phyloP scores from a whole-genome alignment of 2,113 vertebrate genomes.

The Drymodes brunneopygia region DNA sequence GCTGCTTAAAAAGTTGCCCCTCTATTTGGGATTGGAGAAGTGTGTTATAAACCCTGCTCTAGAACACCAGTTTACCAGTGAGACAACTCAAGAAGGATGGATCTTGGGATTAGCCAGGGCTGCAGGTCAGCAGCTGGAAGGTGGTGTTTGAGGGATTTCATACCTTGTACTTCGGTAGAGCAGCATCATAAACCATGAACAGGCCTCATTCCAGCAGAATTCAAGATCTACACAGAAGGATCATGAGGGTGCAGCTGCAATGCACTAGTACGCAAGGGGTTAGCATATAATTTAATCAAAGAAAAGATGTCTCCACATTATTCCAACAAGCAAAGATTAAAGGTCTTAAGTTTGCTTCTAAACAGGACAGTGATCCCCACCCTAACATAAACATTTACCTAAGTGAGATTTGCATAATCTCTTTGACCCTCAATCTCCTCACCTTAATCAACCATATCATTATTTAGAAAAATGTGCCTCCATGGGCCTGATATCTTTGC shows the following conservation, averaged over 20 bases:
- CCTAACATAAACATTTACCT: constrained; percentile 10
- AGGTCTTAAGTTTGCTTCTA: constrained; percentile 7
- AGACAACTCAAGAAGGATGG: background rate
- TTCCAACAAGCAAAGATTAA: constrained; percentile 15
- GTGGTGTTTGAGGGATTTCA: background rate
- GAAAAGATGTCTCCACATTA: background rate
- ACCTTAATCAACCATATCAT: background rate
- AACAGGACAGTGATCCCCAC: background rate
- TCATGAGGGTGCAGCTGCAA: background rate
- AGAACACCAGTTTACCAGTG: background rate
- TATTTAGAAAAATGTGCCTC: constrained; percentile 3
- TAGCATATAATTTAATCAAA: background rate
- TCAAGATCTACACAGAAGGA: background rate
- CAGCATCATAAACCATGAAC: background rate
- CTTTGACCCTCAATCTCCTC: background rate
- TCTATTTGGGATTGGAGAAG: background rate
- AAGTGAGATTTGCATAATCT: constrained; percentile 41
- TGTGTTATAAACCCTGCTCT: background rate
- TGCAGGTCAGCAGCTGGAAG: background rate
- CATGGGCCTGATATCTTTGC: background rate
- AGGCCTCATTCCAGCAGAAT: background rate
- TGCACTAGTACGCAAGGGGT: background rate
- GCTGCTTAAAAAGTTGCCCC: background rate
- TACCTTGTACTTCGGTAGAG: background rate
- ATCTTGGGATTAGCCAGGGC: background rate